Conservation (phyloP, 2,797 vertebrate species). For the Scolopax bukidnonensis region DNA sequence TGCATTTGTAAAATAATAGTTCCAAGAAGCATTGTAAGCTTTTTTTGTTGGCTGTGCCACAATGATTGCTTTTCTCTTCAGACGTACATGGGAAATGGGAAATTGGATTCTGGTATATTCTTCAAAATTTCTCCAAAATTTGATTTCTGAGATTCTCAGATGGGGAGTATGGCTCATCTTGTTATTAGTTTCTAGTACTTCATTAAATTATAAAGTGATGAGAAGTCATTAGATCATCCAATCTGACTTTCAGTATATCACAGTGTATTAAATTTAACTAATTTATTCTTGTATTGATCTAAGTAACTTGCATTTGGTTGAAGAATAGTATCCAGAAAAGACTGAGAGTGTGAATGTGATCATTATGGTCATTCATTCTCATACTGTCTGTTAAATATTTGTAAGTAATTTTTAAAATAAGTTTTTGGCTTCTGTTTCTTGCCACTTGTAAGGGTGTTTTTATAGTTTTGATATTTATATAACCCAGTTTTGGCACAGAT, state of each 20-base stretch:
- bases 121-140: no score
- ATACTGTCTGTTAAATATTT: not conserved
- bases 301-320: not conserved
- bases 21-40: no score
- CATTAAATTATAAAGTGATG: not conserved
- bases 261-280: not conserved
- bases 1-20: no score
- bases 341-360: not conserved
- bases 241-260: not conserved
- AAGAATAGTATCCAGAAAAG: not conserved
- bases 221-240: not conserved
- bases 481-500: not conserved
- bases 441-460: no score
- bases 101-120: no score
- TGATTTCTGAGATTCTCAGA: no score
- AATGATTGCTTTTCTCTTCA: no score
- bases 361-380: not conserved
- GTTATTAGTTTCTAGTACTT: not conserved
- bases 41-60: no score
- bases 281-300: not conserved
- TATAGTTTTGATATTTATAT: no score
- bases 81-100: no score
- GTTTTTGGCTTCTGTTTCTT: not conserved
- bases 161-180: no score
- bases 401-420: not conserved